Evolutionary conservation across 2,113 vertebrate species (phyloP), one percentile per base, ranked within the genome.

Genomic region (Tapirus terrestris): DNA sequence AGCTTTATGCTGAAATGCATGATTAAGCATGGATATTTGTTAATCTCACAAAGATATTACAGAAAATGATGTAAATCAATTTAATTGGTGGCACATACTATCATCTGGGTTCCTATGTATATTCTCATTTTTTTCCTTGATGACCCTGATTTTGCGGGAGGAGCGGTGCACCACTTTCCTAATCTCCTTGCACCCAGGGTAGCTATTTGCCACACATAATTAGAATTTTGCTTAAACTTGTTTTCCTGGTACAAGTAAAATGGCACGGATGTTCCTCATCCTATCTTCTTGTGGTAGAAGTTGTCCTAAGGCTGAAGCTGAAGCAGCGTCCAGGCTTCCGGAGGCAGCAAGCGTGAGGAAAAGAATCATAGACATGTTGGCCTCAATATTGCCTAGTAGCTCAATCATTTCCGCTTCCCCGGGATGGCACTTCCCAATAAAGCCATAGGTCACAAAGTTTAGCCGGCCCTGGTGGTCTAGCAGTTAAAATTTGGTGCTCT

Each of bases 111-210:
- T n/a, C 17, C 61, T 72, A 6, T 27, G 0, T 16, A 25, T 67
- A 31, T 39, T 72, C 11, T 48, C 29, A 3, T 4, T 58, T 58
- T 86, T 80, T 88, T 45, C 17, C 58, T 73, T 65, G 18, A 60
- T 27, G 31, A 72, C 10, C 2, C 8, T 36, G 10, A 79, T 27
- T 96, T 91, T 75, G 36, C 81, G 8, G 33, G 18, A 86, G 21
- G 8, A 53, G 1, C 4, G 60, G 3, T 56, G 2, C 23, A 2
- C 12, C 23, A 67, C 8, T 2, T 75, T 11, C 1, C 17, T 73
- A 56, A 60, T 39, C 1, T 25, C 27, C 9, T 85, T 89, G 13
- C 27, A 29, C 16, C 4, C 17, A 36, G 2, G 9, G 33, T 51
- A 80, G 20, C 0, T 63, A 29, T 33, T 86, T 89, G 36, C 16